phyloP scores from a whole-genome alignment of 92 coral and sea anemone genomes.

The Umimayanthus chanpuru region DNA sequence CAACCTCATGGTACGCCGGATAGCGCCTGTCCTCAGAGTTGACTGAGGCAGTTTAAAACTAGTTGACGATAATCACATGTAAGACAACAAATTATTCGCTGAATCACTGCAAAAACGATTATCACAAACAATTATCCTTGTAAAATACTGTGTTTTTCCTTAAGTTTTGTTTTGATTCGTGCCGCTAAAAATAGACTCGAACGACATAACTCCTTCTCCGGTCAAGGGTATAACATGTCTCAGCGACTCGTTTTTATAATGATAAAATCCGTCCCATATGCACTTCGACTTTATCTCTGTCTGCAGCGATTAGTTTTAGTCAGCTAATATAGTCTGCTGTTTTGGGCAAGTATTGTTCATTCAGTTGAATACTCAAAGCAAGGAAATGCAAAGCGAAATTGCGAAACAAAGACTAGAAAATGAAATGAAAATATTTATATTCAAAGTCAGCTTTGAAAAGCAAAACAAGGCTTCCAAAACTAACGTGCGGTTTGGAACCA shows the following conservation, averaged over 20 bases:
- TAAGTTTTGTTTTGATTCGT: background rate
- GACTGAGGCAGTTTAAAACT: background rate
- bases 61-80: background rate
- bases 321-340: background rate
- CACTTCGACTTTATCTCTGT: background rate
- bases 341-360: too few relatives aligned
- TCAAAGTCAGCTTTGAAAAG: too few relatives aligned
- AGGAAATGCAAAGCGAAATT: background rate
- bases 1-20: background rate
- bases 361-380: background rate
- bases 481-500: too few relatives aligned
- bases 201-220: background rate
- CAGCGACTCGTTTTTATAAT: background rate
- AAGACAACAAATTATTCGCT: background rate
- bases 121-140: background rate
- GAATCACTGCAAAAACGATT: background rate
- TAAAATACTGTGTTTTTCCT: background rate
- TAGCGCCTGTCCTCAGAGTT: background rate
- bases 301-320: background rate
- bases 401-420: too few relatives aligned
- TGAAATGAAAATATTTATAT: too few relatives aligned
- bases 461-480: too few relatives aligned
- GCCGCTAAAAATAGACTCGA: too few relatives aligned
- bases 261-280: background rate
- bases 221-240: background rate